Percentiles rank a stretch among this genome's conserved stretches.
Evolutionary conservation across 2,888 invertebrate genomes (phyloP).

Genomic region (Epinotia ramella): DNA sequence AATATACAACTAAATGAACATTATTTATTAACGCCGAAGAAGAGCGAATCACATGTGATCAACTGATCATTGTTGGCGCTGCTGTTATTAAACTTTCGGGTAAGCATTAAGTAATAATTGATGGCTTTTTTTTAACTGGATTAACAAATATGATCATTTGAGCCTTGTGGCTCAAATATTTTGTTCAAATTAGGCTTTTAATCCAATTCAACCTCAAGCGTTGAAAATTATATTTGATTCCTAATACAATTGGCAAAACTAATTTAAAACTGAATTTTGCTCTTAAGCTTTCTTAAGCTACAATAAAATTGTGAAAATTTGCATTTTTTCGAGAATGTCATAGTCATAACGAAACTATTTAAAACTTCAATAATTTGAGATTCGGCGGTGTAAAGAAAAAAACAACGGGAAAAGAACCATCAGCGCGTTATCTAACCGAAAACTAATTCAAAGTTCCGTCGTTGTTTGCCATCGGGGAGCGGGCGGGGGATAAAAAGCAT

Average conservation of each 20-base stretch:
- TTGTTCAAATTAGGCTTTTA: neutral
- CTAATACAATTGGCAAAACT: constrained; percentile 20
- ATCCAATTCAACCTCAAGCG: neutral
- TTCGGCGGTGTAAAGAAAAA: constrained; percentile 61
- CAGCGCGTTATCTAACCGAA: constrained; percentile 73
- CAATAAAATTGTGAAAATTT: constrained; percentile 51
- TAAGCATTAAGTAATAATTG: too few species aligned
- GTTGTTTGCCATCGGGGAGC: constrained; percentile 74
- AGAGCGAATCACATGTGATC: neutral
- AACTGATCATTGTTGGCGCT: neutral
- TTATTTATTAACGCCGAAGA: constrained; percentile 22
- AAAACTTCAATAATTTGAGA: constrained; percentile 64
- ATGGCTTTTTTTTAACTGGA: neutral
- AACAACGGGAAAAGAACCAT: constrained; percentile 43
- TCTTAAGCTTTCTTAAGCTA: constrained; percentile 26
- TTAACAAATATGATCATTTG: neutral
- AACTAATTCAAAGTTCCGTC: constrained; percentile 82
- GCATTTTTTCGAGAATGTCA: constrained; percentile 49
- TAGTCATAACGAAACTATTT: constrained; percentile 60
- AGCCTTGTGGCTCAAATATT: neutral
- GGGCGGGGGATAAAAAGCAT: constrained; percentile 78
- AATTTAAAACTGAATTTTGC: constrained; percentile 26
- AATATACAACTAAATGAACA: constrained; percentile 50
- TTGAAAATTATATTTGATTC: neutral
- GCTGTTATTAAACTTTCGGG: neutral